Base-by-base conservation (phyloP, 2,113 vertebrate species). In the Nothocercus julius region DNA sequence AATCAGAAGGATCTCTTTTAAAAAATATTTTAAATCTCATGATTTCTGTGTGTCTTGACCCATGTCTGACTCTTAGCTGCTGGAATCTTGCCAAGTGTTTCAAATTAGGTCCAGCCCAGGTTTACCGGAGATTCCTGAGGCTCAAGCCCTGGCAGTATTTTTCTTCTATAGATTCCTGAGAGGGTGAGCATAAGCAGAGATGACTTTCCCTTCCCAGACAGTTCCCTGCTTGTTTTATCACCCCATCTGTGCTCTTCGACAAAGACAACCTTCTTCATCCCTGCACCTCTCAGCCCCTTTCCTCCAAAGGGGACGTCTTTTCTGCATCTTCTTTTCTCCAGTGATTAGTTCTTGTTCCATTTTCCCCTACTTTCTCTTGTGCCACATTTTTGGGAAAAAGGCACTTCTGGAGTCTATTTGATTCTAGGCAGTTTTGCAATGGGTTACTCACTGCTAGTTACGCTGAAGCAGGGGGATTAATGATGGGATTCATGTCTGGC, bases 321-420 rank as follows among this genome's bases (percentile, higher is more conserved):
- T 24, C 27, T 67, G 9, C 3, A 44, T 5, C 22, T 67, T 78
- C 3, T 24, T 2, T 5, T 7, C 13, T 51, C 16, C 42, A 20
- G 5, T 42, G 10, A 17, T 24, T 28, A 28, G 2, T 16, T 8
- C n/a, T 11, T 34, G 70, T 68, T 91, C 47, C 1, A 17, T 62
- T n/a, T 90, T 24, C 10, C 6, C 45, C 66, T 68, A 1, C 13
- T 62, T 44, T 44, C 34, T 30, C 18, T 45, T 63, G 45, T 38
- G 2, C 25, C 70, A 22, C 51, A 13, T 13, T 13, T 86, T 95
- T 77, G 59, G 38, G 78, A 28, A 38, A 63, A 3, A n/a, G 61
- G 22, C 0, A 0, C 76, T n/a, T 51, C 15, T 54, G 36, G n/a
- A 44, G 10, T 21, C 34, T 56, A 0, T 78, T 44, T 64, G 3